Conservation (phyloP, 1,140 invertebrate genomes). For the Matsumurasca onukii region DNA sequence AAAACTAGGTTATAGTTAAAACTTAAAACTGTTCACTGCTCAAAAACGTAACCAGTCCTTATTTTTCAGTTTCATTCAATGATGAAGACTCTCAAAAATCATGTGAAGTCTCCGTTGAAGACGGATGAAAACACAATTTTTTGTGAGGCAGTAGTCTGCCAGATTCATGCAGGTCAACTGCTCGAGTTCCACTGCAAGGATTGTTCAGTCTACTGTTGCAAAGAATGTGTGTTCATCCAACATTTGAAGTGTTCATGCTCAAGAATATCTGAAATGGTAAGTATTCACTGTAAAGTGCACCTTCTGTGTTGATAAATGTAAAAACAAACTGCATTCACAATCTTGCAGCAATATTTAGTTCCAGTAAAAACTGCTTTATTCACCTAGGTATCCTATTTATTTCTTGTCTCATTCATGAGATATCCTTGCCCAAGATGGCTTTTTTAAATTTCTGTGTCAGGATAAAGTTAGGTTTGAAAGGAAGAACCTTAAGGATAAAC, state of each 20-base stretch:
- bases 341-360: background rate
- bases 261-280: background rate
- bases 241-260: background rate
- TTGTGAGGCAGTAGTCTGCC: background rate
- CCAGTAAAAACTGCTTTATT: background rate
- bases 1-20: background rate
- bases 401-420: background rate
- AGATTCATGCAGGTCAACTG: background rate
- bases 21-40: constrained; percentile 22
- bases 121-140: background rate
- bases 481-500: no score
- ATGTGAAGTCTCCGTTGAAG: constrained; percentile 9
- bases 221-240: background rate
- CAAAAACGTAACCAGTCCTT: constrained; percentile 37
- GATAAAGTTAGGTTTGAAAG: no score
- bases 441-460: no score
- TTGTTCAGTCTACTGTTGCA: constrained; percentile 10
- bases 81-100: constrained; percentile 20
- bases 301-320: background rate
- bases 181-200: constrained; percentile 10
- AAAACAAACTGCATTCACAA: background rate
- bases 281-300: background rate
- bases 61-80: constrained; percentile 33
- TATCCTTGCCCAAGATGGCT: no score
- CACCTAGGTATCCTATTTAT: background rate